These are phyloP conservation scores for Pogona vitticeps DNA, from an alignment of 2,113 vertebrate genomes.

Conservation along the genomic window DNA sequence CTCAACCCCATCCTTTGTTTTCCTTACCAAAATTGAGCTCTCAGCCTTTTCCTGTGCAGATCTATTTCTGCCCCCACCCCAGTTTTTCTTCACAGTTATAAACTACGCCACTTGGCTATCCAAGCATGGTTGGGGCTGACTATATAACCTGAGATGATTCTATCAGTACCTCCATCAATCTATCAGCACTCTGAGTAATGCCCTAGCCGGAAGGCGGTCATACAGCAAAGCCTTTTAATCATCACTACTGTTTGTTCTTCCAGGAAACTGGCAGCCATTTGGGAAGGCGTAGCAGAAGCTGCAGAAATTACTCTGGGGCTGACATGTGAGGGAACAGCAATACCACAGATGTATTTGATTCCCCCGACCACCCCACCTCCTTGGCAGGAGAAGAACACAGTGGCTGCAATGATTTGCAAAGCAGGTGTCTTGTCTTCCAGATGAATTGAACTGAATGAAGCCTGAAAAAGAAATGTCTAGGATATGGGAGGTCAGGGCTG, in stretches of 20 bases:
- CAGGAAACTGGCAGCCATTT: constrained; percentile 3
- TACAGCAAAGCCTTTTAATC: constrained; percentile 17
- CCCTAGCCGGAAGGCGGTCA: not conserved
- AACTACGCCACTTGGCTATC: too few species aligned
- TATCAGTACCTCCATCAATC: not conserved
- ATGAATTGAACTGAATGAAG: constrained; percentile 12
- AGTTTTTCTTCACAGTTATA: not conserved
- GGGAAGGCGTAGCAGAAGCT: not conserved
- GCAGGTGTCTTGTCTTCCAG: not conserved
- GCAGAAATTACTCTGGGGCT: not conserved
- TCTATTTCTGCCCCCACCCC: too few species aligned
- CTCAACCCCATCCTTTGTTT: too few species aligned
- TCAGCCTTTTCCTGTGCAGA: not conserved
- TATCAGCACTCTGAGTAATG: not conserved
- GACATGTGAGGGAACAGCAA: not conserved
- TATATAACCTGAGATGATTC: not conserved
- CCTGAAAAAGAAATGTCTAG: not conserved
- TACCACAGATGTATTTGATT: not conserved
- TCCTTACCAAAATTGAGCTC: not conserved
- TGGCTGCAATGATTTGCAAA: not conserved
- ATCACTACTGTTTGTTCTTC: constrained; percentile 13
- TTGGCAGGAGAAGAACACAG: not conserved
- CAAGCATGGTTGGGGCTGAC: not conserved
- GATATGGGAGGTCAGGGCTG: not conserved
- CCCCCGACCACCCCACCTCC: not conserved